These are phyloP conservation scores for Meloidogyne chitwoodi DNA, from an alignment of 1,140 invertebrate genomes.

Conservation along the genomic window DNA sequence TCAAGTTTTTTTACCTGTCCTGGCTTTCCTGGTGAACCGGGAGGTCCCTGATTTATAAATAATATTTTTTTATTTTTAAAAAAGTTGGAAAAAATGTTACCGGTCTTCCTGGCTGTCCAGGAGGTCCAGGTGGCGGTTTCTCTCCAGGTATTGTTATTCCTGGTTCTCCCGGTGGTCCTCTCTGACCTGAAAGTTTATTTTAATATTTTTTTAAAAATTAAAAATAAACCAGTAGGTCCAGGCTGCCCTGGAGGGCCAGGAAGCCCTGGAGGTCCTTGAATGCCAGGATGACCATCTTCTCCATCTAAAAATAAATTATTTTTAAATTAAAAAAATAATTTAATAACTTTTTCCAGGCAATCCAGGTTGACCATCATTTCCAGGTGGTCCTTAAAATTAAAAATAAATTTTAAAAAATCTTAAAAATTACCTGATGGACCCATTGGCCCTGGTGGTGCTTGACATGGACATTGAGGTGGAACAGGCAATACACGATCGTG, in stretches of 20 bases:
- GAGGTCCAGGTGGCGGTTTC: slow-evolving; percentile 42
- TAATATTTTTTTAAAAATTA: neutral
- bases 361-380: slow-evolving; percentile 54
- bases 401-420: neutral
- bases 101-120: slow-evolving; percentile 34
- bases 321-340: neutral
- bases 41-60: slow-evolving; percentile 22
- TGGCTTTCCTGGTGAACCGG: slow-evolving; percentile 40
- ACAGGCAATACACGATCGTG: slow-evolving; percentile 59
- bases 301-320: slow-evolving; percentile 38
- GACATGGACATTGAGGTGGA: slow-evolving; percentile 57
- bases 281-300: slow-evolving; percentile 47
- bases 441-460: slow-evolving; percentile 48
- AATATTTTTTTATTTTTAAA: neutral
- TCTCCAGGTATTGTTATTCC: slow-evolving; percentile 53
- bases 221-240: slow-evolving; percentile 38
- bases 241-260: slow-evolving; percentile 50
- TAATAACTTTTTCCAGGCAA: slow-evolving; percentile 42
- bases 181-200: slow-evolving; percentile 25
- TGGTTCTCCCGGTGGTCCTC: slow-evolving; percentile 55
- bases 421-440: slow-evolving; percentile 40
- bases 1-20: slow-evolving; percentile 6
- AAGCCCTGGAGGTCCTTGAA: slow-evolving; percentile 42
- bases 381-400: slow-evolving; percentile 39
- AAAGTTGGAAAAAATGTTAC: neutral